These are phyloP conservation scores for Rutpela maculata DNA, from an alignment of 2,888 invertebrate genomes.

Conservation along the genomic window DNA sequence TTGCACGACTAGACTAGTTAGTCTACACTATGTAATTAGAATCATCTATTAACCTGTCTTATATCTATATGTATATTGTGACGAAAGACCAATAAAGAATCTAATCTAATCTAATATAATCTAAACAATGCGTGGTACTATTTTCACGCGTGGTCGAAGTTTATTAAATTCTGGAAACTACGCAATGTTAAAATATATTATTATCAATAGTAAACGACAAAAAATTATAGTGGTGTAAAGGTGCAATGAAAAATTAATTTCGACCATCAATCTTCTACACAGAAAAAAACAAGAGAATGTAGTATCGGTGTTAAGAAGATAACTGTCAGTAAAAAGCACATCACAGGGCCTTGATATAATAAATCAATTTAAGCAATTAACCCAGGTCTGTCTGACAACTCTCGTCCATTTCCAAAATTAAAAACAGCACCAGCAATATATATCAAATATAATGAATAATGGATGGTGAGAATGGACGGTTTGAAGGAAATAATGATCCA, in stretches of 20 bases:
- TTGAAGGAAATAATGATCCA: slow-evolving; percentile 30
- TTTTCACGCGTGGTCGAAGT: no score
- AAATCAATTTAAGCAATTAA: slow-evolving; percentile 41
- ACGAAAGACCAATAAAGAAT: no score
- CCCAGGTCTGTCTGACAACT: slow-evolving; percentile 25
- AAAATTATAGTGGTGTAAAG: neutral
- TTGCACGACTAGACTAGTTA: no score
- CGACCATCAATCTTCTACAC: slow-evolving; percentile 4
- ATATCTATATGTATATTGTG: no score
- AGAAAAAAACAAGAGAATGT: neutral
- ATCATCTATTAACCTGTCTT: no score
- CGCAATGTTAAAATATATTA: neutral
- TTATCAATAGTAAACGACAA: neutral
- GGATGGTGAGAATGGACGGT: slow-evolving; percentile 25
- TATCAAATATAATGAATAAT: slow-evolving; percentile 41
- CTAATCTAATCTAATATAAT: no score
- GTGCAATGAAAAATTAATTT: neutral
- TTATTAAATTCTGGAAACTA: neutral
- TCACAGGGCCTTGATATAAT: slow-evolving; percentile 10
- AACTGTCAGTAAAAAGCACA: slow-evolving; percentile 30
- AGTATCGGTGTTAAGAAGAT: slow-evolving; percentile 17
- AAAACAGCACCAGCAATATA: slow-evolving; percentile 39
- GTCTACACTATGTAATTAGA: no score
- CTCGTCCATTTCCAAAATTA: slow-evolving; percentile 36
- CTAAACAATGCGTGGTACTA: no score